phyloP scores from a whole-genome alignment of 2,113 vertebrate species.

The Syngnathus scovelli region DNA sequence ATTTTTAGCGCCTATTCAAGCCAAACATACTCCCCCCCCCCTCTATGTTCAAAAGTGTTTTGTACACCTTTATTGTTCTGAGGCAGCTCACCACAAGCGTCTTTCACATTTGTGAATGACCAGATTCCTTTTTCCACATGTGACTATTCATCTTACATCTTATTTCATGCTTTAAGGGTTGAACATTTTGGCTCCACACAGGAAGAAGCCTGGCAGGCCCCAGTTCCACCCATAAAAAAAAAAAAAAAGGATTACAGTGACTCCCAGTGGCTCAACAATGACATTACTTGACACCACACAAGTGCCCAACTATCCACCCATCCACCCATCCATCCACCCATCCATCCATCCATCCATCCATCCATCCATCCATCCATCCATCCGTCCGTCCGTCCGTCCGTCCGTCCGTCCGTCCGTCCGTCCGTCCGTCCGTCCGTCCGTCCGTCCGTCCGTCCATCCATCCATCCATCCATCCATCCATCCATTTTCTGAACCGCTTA shows the following conservation, averaged over 20 bases:
- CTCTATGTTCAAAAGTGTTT: neutral
- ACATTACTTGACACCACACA: neutral
- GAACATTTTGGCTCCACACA: neutral
- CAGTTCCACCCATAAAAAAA: neutral
- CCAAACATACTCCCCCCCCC: too few relatives aligned
- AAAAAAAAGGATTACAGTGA: neutral
- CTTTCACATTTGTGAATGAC: neutral
- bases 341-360: too few relatives aligned
- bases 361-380: too few relatives aligned
- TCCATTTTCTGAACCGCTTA: too few relatives aligned
- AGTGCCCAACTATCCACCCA: neutral
- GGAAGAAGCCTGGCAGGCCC: neutral
- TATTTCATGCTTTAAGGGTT: neutral
- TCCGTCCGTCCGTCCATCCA: too few relatives aligned
- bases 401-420: too few relatives aligned
- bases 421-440: too few relatives aligned
- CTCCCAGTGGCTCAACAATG: neutral
- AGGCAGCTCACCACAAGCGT: neutral
- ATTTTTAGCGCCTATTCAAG: conserved; percentile 11
- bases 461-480: too few relatives aligned
- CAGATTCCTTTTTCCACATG: neutral
- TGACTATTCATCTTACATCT: neutral
- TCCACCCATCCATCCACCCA: too few relatives aligned
- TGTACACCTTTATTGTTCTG: neutral
- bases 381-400: too few relatives aligned